A percentile compares a stretch with the other conserved stretches of the same genome.
Evolutionary conservation across 2,113 vertebrate species (phyloP).

Genomic region (Pica pica): DNA sequence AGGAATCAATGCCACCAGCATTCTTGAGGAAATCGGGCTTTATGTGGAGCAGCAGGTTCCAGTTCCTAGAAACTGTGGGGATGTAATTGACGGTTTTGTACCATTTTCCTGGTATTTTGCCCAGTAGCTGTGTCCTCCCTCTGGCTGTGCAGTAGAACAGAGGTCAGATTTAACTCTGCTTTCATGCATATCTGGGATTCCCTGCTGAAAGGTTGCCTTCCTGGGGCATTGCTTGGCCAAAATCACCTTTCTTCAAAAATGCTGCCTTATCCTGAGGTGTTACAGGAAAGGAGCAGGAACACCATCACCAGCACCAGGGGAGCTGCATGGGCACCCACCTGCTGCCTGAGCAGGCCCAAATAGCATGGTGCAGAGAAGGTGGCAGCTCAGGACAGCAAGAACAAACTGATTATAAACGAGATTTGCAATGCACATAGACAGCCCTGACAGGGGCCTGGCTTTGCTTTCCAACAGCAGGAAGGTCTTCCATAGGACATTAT

Average conservation of each 20-base stretch:
- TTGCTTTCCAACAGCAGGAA: not conserved
- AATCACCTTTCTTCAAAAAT: not conserved
- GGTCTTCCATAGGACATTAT: not conserved
- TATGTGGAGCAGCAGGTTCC: not conserved
- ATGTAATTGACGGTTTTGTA: not conserved
- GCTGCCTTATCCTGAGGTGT: not conserved
- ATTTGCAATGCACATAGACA: not conserved
- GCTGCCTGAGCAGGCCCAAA: not conserved
- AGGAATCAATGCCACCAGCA: not conserved
- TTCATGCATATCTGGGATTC: not conserved
- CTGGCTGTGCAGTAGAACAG: not conserved
- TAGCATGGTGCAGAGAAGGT: not conserved
- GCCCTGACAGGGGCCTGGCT: not conserved
- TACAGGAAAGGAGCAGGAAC: not conserved
- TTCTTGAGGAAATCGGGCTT: not conserved
- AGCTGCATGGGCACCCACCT: not conserved
- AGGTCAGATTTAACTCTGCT: not conserved
- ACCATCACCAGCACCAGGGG: fast-evolving
- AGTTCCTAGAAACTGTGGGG: not conserved
- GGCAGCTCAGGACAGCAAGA: not conserved
- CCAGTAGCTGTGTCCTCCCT: not conserved
- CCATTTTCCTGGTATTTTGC: not conserved
- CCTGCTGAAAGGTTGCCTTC: not conserved
- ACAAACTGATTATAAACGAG: not conserved
- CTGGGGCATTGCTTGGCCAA: not conserved